Percentiles rank a stretch among this genome's conserved stretches.
Conservation (phyloP, 2,888 invertebrate genomes). For the Agonum fuliginosum region DNA sequence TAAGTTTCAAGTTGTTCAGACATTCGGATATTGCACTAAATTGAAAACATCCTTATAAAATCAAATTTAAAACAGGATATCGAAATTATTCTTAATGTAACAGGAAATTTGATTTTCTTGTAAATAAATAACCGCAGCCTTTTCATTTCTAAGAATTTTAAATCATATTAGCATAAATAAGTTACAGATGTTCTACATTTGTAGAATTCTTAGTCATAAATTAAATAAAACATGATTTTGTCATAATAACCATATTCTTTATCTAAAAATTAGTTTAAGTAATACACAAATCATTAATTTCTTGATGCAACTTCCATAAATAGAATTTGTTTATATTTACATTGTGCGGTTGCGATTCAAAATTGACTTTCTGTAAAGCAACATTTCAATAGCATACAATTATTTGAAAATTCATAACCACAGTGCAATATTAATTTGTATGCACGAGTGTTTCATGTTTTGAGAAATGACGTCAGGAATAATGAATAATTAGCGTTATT, state of each 20-base stretch:
- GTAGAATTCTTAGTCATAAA: background rate
- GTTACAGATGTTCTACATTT: background rate
- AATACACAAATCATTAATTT: conserved; percentile 18
- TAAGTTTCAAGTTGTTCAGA: background rate
- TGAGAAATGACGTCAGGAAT: conserved; percentile 25
- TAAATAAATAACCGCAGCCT: background rate
- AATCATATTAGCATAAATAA: background rate
- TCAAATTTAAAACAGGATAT: background rate
- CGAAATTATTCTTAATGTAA: background rate
- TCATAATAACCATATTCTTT: background rate
- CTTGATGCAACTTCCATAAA: conserved; percentile 31
- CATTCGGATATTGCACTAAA: background rate
- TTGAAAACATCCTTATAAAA: background rate
- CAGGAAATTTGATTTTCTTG: background rate
- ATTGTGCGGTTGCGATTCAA: background rate
- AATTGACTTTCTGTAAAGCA: background rate
- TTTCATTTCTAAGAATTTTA: background rate
- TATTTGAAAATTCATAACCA: background rate
- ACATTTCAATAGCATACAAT: background rate
- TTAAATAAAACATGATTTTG: background rate
- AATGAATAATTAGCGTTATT: conserved; percentile 31
- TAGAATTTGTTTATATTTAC: conserved; percentile 16
- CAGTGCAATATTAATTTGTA: conserved; percentile 16
- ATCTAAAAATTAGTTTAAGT: background rate
- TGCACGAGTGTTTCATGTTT: conserved; percentile 60